A percentile compares a stretch with the other conserved stretches of the same genome.
Conservation (phyloP, 1,140 invertebrate genomes). For the Brachionus koreanus region DNA sequence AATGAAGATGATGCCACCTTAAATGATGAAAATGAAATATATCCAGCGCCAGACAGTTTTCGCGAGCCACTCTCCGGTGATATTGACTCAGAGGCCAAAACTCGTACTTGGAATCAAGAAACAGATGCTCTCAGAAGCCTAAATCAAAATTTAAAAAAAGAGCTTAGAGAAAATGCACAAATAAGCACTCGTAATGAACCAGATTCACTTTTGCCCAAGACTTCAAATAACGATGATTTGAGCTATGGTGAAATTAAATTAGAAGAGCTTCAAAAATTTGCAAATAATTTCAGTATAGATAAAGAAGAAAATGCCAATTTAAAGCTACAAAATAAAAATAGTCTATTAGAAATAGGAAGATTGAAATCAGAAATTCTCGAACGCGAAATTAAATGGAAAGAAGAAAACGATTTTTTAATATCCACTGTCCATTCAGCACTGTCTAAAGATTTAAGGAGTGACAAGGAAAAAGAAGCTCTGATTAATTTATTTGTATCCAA, state of each 20-base stretch:
- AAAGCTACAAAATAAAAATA: background rate
- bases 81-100: background rate
- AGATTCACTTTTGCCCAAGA: background rate
- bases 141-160: slow-evolving; percentile 8
- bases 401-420: slow-evolving; percentile 32
- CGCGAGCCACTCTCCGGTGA: background rate
- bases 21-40: slow-evolving; percentile 5
- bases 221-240: background rate
- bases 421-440: background rate
- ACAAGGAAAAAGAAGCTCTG: slow-evolving; percentile 12
- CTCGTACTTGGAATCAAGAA: background rate
- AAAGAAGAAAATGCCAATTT: background rate
- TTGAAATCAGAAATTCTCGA: background rate
- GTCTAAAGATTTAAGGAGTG: slow-evolving; percentile 7
- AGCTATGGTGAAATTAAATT: background rate
- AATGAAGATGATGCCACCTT: background rate
- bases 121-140: background rate
- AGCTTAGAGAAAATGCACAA: background rate
- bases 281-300: background rate
- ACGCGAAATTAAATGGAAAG: background rate
- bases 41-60: background rate
- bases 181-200: background rate
- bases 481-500: slow-evolving; percentile 8
- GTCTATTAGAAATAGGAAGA: background rate
- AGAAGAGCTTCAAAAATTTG: slow-evolving; percentile 6